Evolutionary conservation across 2,888 invertebrate genomes (phyloP).

Genomic region (Mayetiola destructor): DNA sequence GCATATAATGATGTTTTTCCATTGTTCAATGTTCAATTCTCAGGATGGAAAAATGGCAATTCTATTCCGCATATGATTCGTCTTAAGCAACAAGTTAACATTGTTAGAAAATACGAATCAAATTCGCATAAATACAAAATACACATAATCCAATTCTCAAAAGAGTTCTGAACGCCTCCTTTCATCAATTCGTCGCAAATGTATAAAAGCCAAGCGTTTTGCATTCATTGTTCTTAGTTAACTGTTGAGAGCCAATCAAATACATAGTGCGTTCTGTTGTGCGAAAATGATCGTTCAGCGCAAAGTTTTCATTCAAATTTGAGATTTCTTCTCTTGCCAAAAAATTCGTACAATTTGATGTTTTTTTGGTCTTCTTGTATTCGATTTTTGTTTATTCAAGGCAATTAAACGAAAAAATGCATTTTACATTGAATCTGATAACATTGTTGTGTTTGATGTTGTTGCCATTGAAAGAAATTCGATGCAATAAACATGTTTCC

Average conservation of each 20-base stretch:
- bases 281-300: background rate
- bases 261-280: background rate
- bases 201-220: slow-evolving; percentile 3
- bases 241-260: background rate
- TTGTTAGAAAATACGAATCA: background rate
- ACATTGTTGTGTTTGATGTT: background rate
- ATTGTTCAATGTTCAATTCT: no score
- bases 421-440: background rate
- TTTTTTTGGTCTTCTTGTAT: background rate
- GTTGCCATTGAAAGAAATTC: background rate
- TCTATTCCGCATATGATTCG: no score
- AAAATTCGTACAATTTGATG: background rate
- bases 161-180: background rate
- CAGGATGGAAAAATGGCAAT: no score
- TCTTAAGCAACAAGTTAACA: no score
- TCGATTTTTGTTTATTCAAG: background rate
- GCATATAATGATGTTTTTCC: background rate
- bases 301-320: no score
- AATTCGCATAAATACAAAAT: background rate
- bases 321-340: no score
- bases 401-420: background rate
- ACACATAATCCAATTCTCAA: background rate
- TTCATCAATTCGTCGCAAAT: background rate
- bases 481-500: background rate
- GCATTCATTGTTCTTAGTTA: background rate